Percentiles rank a stretch among this genome's conserved stretches.
Conservation (phyloP, 2,113 vertebrate genomes). For the Gopherus flavomarginatus region DNA sequence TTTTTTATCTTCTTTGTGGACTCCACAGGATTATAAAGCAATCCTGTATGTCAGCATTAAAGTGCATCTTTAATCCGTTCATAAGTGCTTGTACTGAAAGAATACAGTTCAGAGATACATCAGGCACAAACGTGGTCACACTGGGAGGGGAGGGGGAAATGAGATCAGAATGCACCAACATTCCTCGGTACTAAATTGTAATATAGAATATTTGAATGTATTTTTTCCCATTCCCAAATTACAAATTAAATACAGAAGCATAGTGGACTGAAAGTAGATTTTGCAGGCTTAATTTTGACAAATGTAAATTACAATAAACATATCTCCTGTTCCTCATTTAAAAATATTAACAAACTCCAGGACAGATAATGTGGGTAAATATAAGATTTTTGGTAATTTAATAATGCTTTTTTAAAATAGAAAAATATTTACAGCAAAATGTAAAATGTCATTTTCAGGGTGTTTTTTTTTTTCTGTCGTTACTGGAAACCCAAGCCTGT, state of each 20-base stretch:
- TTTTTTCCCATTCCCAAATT: slow-evolving; percentile 28
- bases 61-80: slow-evolving; percentile 11
- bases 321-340: slow-evolving; percentile 51
- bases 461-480: slow-evolving; percentile 65
- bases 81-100: not conserved
- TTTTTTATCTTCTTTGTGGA: not conserved
- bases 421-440: slow-evolving; percentile 86
- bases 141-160: not conserved
- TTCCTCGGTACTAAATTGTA: not conserved
- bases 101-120: not conserved
- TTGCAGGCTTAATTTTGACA: slow-evolving; percentile 68
- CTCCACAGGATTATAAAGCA: not conserved
- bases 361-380: slow-evolving; percentile 44
- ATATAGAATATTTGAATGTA: not conserved
- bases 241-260: slow-evolving; percentile 6
- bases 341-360: slow-evolving; percentile 59
- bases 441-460: slow-evolving; percentile 80
- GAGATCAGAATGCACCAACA: not conserved
- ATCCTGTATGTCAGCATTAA: not conserved
- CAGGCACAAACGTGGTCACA: not conserved
- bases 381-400: slow-evolving; percentile 72
- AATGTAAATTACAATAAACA: slow-evolving; percentile 68
- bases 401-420: slow-evolving; percentile 49
- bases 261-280: slow-evolving; percentile 39
- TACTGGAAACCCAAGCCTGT: slow-evolving; percentile 86